Evolutionary conservation across 2,113 vertebrate species (phyloP), one percentile per base, ranked within the genome.

Genomic region (Manacus vitellinus): DNA sequence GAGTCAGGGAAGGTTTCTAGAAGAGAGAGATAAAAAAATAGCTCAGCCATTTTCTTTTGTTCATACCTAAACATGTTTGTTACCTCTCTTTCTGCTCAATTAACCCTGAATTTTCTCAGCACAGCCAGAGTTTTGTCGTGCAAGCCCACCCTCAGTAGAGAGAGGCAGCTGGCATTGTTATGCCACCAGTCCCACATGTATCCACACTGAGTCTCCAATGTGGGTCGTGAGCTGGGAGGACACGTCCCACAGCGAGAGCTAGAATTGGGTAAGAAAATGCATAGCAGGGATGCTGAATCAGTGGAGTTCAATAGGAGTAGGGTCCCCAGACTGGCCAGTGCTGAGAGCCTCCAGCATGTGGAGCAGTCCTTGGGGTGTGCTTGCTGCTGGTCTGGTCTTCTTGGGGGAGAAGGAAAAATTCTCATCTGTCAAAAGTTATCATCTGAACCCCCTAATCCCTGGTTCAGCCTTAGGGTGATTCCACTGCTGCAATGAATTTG

Each of bases 1-100:
- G 73, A 92, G 55, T 89, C 61, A 88, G 62, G 65, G 41, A 46
- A 81, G 9, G 59, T 39, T 93, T 85, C 68, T 81, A 44, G 28
- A 84, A 70, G 46, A 74, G 46, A 74, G 65, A 52, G 61, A 35
- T 28, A 54, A 75, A 86, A 78, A 67, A 76, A 43, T 18, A 87
- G n/a, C 55, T 62, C 51, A 84, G 44, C 13, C 1, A 4, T 85
- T 88, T 91, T n/a, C 39, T 75, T 86, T 41, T 0, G 0, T 6
- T 73, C 33, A 52, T 94, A 49, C 25, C 33, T 86, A 44, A 85
- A 54, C 1, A 5, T 14, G 25, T 44, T 88, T 3, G 3, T 54
- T 59, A 14, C 3, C 66, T 39, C 46, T 59, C 30, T 25, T 59
- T 66, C 46, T 30, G 18, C 68, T 81, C 73, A 74, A 70, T 56